These are phyloP conservation scores for Typhlichthys eigenmanni DNA, from an alignment of 2,797 vertebrate species.

Conservation along the genomic window DNA sequence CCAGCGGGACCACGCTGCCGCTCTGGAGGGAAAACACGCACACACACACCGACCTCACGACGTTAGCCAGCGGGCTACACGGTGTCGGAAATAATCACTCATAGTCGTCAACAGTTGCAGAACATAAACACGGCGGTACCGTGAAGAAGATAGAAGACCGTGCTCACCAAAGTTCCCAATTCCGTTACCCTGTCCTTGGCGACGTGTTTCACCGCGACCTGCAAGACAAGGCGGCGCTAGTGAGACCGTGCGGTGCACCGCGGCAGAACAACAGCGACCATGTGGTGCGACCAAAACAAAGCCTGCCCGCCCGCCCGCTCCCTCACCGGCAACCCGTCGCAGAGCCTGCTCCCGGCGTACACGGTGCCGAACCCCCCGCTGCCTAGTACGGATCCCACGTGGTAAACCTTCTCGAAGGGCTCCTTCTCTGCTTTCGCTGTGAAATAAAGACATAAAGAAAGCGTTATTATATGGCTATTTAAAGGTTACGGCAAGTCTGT, in stretches of 20 bases:
- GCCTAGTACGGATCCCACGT: slow-evolving; percentile 83
- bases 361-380: slow-evolving; percentile 86
- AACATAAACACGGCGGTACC: neutral
- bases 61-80: too few relatives aligned
- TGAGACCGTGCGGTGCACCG: too few relatives aligned
- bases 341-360: slow-evolving; percentile 82
- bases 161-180: slow-evolving; percentile 86
- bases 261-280: slow-evolving; percentile 20
- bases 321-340: slow-evolving; percentile 89
- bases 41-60: too few relatives aligned
- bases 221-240: slow-evolving; percentile 10
- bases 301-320: neutral
- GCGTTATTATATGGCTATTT: neutral
- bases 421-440: slow-evolving; percentile 72
- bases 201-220: slow-evolving; percentile 92
- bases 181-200: slow-evolving; percentile 87
- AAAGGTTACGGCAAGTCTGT: too few relatives aligned
- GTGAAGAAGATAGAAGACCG: neutral
- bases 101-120: too few relatives aligned
- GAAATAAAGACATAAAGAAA: neutral
- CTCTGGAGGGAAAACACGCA: slow-evolving; percentile 58
- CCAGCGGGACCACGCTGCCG: slow-evolving; percentile 82
- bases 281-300: slow-evolving; percentile 64
- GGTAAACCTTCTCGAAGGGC: slow-evolving; percentile 85
- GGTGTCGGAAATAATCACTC: too few relatives aligned